phyloP scores from a whole-genome alignment of 2,888 invertebrate genomes.

The Isotomurus palustris region DNA sequence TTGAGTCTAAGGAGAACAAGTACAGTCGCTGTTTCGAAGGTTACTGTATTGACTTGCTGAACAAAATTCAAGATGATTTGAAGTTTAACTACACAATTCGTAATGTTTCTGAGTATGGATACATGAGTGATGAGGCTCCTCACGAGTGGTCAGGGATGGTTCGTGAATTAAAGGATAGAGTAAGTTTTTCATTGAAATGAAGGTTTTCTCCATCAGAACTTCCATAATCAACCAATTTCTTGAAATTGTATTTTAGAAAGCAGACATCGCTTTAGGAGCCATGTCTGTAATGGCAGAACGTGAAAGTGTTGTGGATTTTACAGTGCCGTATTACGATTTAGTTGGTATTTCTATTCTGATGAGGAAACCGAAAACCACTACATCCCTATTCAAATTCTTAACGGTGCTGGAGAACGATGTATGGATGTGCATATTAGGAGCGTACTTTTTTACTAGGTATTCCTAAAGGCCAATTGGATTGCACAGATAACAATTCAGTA shows the following conservation, averaged over 20 bases:
- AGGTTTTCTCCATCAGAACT: not conserved
- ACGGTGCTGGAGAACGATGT: slow-evolving; percentile 94
- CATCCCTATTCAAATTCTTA: slow-evolving; percentile 92
- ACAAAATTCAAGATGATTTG: slow-evolving; percentile 76
- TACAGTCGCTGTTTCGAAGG: slow-evolving; percentile 57
- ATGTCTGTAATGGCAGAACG: slow-evolving; percentile 91
- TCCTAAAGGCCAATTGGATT: no score
- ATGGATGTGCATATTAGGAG: slow-evolving; percentile 92
- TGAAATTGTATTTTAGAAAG: slow-evolving; percentile 58
- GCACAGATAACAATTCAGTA: not conserved
- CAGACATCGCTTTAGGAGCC: slow-evolving; percentile 89
- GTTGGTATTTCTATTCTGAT: slow-evolving; percentile 96
- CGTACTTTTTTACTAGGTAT: slow-evolving; percentile 88
- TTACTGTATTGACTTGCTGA: slow-evolving; percentile 90
- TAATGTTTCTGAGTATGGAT: slow-evolving; percentile 68
- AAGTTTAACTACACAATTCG: slow-evolving; percentile 84
- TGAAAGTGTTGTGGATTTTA: slow-evolving; percentile 95
- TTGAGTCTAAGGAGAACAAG: slow-evolving; percentile 50
- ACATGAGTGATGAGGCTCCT: slow-evolving; percentile 73
- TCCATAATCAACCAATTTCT: not conserved
- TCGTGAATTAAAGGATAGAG: slow-evolving; percentile 71
- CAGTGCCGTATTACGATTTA: slow-evolving; percentile 95
- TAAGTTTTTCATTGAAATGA: slow-evolving; percentile 32
- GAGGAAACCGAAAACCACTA: slow-evolving; percentile 80
- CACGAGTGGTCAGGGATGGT: slow-evolving; percentile 78